These are phyloP conservation scores for Tachina grossa DNA, from an alignment of 2,888 invertebrate species.

Conservation along the genomic window DNA sequence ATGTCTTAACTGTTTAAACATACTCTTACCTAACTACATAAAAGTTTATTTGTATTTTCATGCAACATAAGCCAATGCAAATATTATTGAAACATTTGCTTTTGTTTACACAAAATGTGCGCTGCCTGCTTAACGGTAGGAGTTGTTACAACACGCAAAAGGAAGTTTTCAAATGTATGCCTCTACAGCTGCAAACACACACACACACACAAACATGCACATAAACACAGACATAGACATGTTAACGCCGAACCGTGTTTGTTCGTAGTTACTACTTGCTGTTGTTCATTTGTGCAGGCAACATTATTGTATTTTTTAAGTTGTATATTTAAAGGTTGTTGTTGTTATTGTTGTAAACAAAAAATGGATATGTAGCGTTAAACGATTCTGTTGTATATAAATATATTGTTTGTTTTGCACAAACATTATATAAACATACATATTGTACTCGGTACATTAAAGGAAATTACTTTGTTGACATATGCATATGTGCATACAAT, in stretches of 20 bases:
- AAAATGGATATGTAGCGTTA: conserved; percentile 27
- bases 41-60: conserved; percentile 41
- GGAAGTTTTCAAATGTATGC: neutral
- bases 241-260: neutral
- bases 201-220: neutral
- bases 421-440: neutral
- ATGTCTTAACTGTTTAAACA: conserved; percentile 12
- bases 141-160: neutral
- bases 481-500: neutral
- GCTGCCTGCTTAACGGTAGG: conserved; percentile 20
- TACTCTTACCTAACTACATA: neutral
- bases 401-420: neutral
- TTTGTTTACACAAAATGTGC: conserved; percentile 27
- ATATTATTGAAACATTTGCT: conserved; percentile 62
- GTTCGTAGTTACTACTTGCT: neutral
- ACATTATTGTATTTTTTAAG: conserved; percentile 8
- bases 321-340: neutral
- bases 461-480: conserved; percentile 10
- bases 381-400: neutral
- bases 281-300: conserved; percentile 9
- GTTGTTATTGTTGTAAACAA: neutral
- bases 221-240: too few relatives aligned
- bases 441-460: neutral
- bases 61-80: conserved; percentile 50
- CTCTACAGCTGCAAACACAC: neutral